Conservation (phyloP, 2,888 invertebrate species). For the Megamerina dolium region DNA sequence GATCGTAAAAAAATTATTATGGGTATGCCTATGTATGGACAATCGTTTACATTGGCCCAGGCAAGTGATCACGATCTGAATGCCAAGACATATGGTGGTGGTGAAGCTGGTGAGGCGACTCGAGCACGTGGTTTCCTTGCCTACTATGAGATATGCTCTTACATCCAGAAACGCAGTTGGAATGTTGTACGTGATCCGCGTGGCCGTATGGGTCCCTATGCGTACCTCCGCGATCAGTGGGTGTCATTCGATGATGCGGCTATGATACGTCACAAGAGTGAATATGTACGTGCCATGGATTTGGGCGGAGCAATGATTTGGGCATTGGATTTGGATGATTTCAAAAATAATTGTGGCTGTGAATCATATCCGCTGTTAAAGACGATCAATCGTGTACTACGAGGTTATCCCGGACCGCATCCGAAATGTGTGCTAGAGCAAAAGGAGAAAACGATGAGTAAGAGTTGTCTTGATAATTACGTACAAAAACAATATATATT, state of each 20-base stretch:
- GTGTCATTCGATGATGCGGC: conserved; percentile 85
- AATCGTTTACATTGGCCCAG: conserved; percentile 76
- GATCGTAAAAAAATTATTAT: conserved; percentile 70
- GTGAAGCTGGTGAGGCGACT: conserved; percentile 83
- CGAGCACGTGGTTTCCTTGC: conserved; percentile 80
- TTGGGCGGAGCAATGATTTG: conserved; percentile 86
- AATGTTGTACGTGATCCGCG: conserved; percentile 69
- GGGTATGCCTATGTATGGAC: conserved; percentile 87
- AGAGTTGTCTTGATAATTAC: conserved; percentile 13
- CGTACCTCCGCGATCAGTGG: conserved; percentile 78
- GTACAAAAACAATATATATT: background rate
- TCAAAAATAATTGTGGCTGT: conserved; percentile 72
- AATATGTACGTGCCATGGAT: conserved; percentile 71
- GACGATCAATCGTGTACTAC: conserved; percentile 73
- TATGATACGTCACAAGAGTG: conserved; percentile 77
- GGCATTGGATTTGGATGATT: conserved; percentile 84
- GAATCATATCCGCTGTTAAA: conserved; percentile 74
- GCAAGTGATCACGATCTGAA: conserved; percentile 61
- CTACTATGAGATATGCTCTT: conserved; percentile 85
- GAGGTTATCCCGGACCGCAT: conserved; percentile 61
- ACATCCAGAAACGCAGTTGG: conserved; percentile 71
- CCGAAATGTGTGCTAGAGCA: conserved; percentile 57
- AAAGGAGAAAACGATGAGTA: conserved; percentile 42
- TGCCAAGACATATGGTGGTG: conserved; percentile 75
- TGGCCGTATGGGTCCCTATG: conserved; percentile 83